Percentiles rank a stretch among this genome's conserved stretches.
These are phyloP conservation scores for Rhopalosiphum maidis DNA, from an alignment of 1,140 invertebrate species.

Conservation along the genomic window DNA sequence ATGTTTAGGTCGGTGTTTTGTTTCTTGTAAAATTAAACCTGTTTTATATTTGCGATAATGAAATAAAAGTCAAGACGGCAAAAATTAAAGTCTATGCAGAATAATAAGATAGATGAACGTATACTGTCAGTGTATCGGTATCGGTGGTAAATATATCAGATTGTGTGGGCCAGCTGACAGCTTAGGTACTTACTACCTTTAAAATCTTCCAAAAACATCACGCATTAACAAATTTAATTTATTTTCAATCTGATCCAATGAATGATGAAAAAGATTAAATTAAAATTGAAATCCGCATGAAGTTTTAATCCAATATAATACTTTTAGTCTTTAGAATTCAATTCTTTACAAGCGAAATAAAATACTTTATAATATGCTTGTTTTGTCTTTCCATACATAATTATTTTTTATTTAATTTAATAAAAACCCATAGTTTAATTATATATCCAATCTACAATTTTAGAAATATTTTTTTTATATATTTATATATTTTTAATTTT, in stretches of 20 bases:
- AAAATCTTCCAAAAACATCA: not conserved
- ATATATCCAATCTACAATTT: not conserved
- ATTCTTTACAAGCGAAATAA: not conserved
- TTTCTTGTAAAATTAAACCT: not conserved
- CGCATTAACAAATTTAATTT: not conserved
- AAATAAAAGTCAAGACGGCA: not conserved
- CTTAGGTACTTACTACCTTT: not conserved
- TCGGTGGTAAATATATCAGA: not conserved
- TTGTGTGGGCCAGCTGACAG: not conserved
- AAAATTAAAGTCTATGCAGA: not conserved
- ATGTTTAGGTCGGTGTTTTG: not conserved
- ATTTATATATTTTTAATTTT: no score
- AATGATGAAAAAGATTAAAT: constrained; percentile 9
- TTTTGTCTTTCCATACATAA: not conserved
- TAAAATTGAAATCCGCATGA: not conserved
- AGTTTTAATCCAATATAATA: not conserved
- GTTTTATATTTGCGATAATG: not conserved
- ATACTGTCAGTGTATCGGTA: not conserved
- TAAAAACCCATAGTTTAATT: not conserved
- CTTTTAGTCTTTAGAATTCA: not conserved
- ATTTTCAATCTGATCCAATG: not conserved
- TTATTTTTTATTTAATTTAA: not conserved
- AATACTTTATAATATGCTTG: not conserved
- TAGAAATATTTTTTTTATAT: no score
- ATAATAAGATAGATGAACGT: not conserved